Base-by-base conservation (phyloP, 2,797 vertebrate species). In the Sylvia borin region DNA sequence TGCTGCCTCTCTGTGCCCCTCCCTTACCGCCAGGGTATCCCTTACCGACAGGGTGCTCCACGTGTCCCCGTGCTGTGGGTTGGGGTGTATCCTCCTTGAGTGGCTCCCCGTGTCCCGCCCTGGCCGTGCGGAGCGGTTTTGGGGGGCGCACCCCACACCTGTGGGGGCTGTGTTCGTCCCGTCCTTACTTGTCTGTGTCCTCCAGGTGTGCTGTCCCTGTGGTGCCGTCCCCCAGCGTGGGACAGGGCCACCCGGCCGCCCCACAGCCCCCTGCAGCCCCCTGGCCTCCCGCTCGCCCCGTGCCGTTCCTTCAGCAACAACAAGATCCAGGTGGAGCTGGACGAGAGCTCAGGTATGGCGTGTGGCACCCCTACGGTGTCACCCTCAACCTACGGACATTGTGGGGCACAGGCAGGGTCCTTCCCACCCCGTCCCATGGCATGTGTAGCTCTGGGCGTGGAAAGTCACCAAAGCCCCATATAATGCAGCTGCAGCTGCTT, bases 291-390 rank as follows among this genome's bases (percentile, higher is more conserved):
- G 5, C 71, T 43, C 1, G 1, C 65, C 54, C 68, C 34, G 0
- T 4, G 61, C 1, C 92, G 95, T 4, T 22, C 91, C 85, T 96
- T 96, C 93, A 96, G 95, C 92, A 95, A 95, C 89, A 89, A 74
- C 75, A 96, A 58, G 89, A 72, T 97, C 57, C 82, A 80, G 58
- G 96, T 97, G 91, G 96, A 97, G 68, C 85, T 96, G 93, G 70
- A 97, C 5, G 84, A 92, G 89, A 86, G 91, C 72, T 57, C 93
- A 94, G 96, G 96, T 96, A 91, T 0, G 31, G 88, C 1, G 0
- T 5, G 42, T 9, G 66, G 16, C 54, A 26, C 40, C 47, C 29
- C 38, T 14, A 45, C 8, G 0, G 7, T 11, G 36, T 29, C 45
- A 16, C 45, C 31, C 6, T 11, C 31, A 2, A 0, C 31, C 58